Evolutionary conservation across 2,113 vertebrate species (phyloP), one percentile per base, ranked within the genome.

Genomic region (Tyrannus savana): DNA sequence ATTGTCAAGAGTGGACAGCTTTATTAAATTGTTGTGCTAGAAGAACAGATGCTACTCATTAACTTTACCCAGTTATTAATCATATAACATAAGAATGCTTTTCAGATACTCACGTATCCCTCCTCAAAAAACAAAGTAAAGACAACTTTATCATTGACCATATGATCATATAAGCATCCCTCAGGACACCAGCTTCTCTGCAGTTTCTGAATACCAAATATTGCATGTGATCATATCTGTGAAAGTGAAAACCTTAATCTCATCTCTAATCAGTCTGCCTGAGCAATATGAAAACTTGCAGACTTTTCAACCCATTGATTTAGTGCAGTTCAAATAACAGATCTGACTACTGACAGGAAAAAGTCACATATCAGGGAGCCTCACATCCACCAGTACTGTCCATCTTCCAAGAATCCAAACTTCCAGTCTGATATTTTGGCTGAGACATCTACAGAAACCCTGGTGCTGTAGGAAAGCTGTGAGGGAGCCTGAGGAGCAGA

Each of bases 31-130:
- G 19, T 12, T 73, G 7, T 63, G 49, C 28, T 50, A 59, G 27
- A 73, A 89, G 37, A 93, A 81, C 37, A 93, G 63, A 95, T 63
- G 56, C 44, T 88, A 49, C 59, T 86, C 64, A 39, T 86, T 93
- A 90, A 47, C 60, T 89, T 66, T 19, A 50, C 6, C 28, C 31
- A 71, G 8, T 74, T 84, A 78, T 71, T 89, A 78, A 69, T 67
- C 67, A 90, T 3, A 6, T 42, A 55, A 33, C 33, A 84, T 46
- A 16, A 42, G 33, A 63, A 68, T 24, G 30, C 4, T 59, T 88
- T 86, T 47, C 35, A 88, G 59, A 66, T 33, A 39, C 31, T 49
- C 31, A 5, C 16, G 69, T 25, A 88, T 19, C 21, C 22, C 10
- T 56, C 37, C 8, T 33, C 4, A 12, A 19, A 67, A 46, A 21